phyloP scores from a whole-genome alignment of 2,888 invertebrate genomes.

The Helicoverpa assulta region DNA sequence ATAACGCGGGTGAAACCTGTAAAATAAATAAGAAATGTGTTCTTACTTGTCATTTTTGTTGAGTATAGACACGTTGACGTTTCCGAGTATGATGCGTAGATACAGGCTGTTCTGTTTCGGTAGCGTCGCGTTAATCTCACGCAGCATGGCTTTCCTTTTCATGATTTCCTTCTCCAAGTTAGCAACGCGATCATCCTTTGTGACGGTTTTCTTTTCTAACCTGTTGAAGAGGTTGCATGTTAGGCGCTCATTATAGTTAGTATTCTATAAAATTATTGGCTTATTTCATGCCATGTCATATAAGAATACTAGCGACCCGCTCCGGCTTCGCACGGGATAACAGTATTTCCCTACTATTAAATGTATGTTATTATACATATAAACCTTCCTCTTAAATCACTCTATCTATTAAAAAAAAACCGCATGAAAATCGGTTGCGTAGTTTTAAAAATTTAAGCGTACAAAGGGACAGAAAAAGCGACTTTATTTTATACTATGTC shows the following conservation, averaged over 20 bases:
- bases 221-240: slow-evolving; percentile 61
- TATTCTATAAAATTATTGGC: not conserved
- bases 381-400: no score
- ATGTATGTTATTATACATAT: no score
- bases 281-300: not conserved
- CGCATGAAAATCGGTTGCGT: no score
- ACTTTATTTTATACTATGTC: no score
- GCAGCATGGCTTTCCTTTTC: slow-evolving; percentile 95
- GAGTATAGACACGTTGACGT: slow-evolving; percentile 99
- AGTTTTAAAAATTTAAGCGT: no score
- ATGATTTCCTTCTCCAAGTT: slow-evolving; percentile 94
- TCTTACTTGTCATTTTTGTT: slow-evolving; percentile 98
- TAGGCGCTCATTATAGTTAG: not conserved
- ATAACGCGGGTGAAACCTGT: no score
- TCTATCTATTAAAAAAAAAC: no score
- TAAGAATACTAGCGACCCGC: no score
- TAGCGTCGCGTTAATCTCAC: slow-evolving; percentile 97
- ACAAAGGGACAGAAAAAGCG: no score
- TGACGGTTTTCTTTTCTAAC: slow-evolving; percentile 81
- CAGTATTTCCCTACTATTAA: no score
- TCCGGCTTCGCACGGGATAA: no score
- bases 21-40: not conserved
- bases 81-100: slow-evolving; percentile 96
- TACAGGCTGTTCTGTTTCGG: slow-evolving; percentile 98
- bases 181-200: slow-evolving; percentile 89